A percentile compares a stretch with the other conserved stretches of the same genome.
phyloP scores from a whole-genome alignment of 2,797 vertebrate species.

The Sternarchorhynchus goeldii region DNA sequence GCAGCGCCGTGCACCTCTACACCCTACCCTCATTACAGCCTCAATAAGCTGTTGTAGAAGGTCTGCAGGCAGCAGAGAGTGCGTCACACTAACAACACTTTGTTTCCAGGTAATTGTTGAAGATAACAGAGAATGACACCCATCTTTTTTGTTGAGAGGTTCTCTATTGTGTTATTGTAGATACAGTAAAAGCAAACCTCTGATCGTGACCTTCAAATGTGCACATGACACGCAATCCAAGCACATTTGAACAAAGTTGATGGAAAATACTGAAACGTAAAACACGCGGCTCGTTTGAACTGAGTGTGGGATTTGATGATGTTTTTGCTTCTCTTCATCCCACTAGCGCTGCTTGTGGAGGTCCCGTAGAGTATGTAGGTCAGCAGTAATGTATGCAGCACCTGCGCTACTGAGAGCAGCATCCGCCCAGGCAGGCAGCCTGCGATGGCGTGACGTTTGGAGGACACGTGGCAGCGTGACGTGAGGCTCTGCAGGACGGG shows the following conservation, averaged over 20 bases:
- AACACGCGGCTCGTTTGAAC: not conserved
- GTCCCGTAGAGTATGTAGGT: constrained; percentile 53
- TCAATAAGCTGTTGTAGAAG: constrained; percentile 66
- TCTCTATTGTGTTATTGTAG: too few relatives aligned
- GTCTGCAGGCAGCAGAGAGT: constrained; percentile 41
- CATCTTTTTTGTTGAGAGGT: too few relatives aligned
- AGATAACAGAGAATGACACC: too few relatives aligned
- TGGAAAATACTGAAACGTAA: not conserved
- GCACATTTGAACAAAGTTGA: too few relatives aligned
- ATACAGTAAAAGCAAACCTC: too few relatives aligned
- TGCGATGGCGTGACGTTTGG: constrained; percentile 11
- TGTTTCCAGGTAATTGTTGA: constrained; percentile 54
- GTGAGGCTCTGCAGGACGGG: constrained; percentile 11
- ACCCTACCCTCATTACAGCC: constrained; percentile 64
- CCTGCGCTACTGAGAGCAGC: constrained; percentile 39
- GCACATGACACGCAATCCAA: too few relatives aligned
- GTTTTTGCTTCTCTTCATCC: constrained; percentile 9
- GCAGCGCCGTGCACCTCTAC: constrained; percentile 49
- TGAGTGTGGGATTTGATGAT: constrained; percentile 16
- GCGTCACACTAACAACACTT: constrained; percentile 39
- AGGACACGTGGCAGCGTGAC: constrained; percentile 30
- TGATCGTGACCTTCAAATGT: too few relatives aligned
- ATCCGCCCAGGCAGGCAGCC: constrained; percentile 1
- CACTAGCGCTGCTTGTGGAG: constrained; percentile 23
- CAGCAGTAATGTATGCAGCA: constrained; percentile 53